Evolutionary conservation across 1,140 invertebrate genomes (phyloP).

Genomic region (Caenorhabditis tropicalis): DNA sequence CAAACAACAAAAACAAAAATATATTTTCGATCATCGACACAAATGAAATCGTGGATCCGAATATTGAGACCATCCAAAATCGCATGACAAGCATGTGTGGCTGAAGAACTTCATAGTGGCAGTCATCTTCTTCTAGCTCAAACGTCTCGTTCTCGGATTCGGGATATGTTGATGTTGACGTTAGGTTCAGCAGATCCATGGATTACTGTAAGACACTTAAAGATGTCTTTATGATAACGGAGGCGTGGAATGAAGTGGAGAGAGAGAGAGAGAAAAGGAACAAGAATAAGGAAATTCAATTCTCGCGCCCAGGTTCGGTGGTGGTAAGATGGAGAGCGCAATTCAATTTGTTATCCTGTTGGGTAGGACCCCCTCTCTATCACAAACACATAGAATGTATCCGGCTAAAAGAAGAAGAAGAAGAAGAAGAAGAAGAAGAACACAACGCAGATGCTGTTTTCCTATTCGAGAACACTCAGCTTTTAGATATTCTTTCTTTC

Average conservation of each 20-base stretch:
- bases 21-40: constrained; percentile 63
- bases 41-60: constrained; percentile 64
- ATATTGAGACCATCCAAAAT: constrained; percentile 67
- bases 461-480: not conserved
- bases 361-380: not conserved
- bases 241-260: not conserved
- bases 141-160: not conserved
- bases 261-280: not conserved
- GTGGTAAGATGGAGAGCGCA: not conserved
- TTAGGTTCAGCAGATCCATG: not conserved
- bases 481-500: not conserved
- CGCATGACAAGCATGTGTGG: constrained; percentile 62
- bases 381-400: not conserved
- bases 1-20: constrained; percentile 65
- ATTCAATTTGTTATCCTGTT: not conserved
- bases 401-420: not conserved
- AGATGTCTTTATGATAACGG: not conserved
- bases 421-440: not conserved
- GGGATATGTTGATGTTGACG: not conserved
- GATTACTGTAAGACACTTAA: not conserved
- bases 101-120: constrained; percentile 33
- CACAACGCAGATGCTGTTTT: not conserved
- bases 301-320: not conserved
- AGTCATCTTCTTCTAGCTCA: not conserved
- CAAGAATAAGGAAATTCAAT: not conserved